phyloP scores from a whole-genome alignment of 2,888 invertebrate genomes.

The Tinea pellionella region DNA sequence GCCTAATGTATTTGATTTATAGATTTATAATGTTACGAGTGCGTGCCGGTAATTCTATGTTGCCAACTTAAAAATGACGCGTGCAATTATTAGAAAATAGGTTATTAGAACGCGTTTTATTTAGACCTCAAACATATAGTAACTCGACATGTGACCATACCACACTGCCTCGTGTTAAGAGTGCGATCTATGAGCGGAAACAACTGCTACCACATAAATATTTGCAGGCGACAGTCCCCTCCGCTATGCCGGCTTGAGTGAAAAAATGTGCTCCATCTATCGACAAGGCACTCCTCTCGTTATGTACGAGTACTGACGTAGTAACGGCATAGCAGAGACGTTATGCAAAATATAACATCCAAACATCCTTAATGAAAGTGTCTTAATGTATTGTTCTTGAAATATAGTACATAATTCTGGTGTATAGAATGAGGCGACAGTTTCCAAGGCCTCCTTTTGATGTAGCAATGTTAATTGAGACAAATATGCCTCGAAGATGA shows the following conservation, averaged over 20 bases:
- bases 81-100: neutral
- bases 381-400: no score
- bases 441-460: neutral
- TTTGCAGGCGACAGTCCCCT: no score
- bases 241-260: no score
- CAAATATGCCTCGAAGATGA: neutral
- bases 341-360: neutral
- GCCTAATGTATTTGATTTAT: slow-evolving; percentile 3
- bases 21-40: neutral
- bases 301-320: no score
- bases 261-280: no score
- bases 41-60: neutral
- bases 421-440: neutral
- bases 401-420: neutral
- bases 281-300: no score
- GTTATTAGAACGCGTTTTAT: neutral
- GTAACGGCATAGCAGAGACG: no score
- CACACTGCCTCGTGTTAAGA: no score
- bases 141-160: no score
- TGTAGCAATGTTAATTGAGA: slow-evolving; percentile 1
- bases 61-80: neutral
- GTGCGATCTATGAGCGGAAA: no score
- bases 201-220: no score
- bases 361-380: neutral
- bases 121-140: no score